These are phyloP conservation scores for Copidosoma floridanum DNA, from an alignment of 1,140 invertebrate genomes.

Conservation along the genomic window DNA sequence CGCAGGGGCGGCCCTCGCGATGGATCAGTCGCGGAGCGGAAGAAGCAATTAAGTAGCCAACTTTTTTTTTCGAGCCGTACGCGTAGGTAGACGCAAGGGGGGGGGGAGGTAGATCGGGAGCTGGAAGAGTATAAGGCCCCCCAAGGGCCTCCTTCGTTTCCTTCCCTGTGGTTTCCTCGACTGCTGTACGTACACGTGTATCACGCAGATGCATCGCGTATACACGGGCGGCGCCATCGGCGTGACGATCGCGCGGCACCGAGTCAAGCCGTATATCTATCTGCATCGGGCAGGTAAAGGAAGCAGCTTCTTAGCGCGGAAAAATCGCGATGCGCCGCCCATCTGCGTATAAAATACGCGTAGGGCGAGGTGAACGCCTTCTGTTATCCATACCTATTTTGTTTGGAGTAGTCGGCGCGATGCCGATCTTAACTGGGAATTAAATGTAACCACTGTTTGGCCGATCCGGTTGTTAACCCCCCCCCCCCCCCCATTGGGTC, in stretches of 20 bases:
- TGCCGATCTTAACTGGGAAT: constrained; percentile 13
- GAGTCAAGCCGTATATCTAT: neutral
- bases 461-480: constrained; percentile 10
- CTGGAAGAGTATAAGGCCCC: neutral
- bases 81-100: neutral
- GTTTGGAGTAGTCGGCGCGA: neutral
- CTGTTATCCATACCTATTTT: neutral
- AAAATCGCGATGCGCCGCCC: neutral
- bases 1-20: too few species aligned
- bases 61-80: too few species aligned
- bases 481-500: neutral
- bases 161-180: neutral
- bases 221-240: constrained; percentile 14
- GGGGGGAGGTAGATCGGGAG: neutral
- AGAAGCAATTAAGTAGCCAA: too few species aligned
- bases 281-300: neutral
- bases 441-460: constrained; percentile 11
- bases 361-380: too few species aligned
- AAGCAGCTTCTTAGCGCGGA: neutral
- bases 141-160: neutral
- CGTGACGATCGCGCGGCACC: constrained; percentile 31
- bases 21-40: too few species aligned
- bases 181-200: neutral
- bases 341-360: neutral
- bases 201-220: neutral